Evolutionary conservation across 2,888 invertebrate species (phyloP).

Genomic region (Apotomis capreana): DNA sequence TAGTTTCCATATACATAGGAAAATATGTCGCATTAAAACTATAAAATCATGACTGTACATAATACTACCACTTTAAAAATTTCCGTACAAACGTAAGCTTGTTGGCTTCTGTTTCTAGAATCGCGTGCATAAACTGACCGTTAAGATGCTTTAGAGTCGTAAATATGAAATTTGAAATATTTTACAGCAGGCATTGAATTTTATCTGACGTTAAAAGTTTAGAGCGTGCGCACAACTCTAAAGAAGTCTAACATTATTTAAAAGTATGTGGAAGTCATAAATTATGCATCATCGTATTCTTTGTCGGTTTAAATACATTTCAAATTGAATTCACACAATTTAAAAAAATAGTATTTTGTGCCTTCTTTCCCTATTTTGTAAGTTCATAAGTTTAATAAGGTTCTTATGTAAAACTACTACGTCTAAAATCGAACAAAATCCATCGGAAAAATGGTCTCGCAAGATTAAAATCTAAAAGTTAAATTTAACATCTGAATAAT

Average conservation of each 20-base stretch:
- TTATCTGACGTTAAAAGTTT: constrained; percentile 28
- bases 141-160: constrained; percentile 22
- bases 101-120: not conserved
- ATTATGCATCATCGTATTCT: no score
- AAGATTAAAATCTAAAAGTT: constrained; percentile 34
- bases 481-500: constrained; percentile 33
- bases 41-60: not conserved
- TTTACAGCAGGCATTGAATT: constrained; percentile 31
- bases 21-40: not conserved
- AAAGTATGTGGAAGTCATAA: not conserved
- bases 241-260: constrained; percentile 9
- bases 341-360: no score
- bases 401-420: not conserved
- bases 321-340: no score
- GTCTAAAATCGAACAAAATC: constrained; percentile 1
- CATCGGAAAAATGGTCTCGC: constrained; percentile 16
- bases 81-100: not conserved
- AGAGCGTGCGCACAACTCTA: constrained; percentile 6
- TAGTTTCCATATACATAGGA: no score
- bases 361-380: not conserved
- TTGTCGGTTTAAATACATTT: no score
- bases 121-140: constrained; percentile 23
- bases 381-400: not conserved
- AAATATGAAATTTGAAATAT: constrained; percentile 31
- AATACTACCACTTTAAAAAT: not conserved